Conservation (phyloP, 2,113 vertebrate species). For the Leucosticte australis region DNA sequence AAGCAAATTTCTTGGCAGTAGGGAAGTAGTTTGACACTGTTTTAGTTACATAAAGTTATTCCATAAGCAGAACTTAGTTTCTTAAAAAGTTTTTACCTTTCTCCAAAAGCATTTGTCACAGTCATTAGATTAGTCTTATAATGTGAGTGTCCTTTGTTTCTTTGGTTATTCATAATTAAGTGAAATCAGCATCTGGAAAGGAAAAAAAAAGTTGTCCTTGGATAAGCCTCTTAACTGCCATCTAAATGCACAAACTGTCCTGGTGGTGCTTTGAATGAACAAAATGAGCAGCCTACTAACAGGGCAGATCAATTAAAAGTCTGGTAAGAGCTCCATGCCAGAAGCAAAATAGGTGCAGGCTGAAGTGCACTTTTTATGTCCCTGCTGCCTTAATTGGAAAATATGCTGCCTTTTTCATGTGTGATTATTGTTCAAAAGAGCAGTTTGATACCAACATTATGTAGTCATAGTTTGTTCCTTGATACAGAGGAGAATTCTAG, state of each 20-base stretch:
- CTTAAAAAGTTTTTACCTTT: not conserved
- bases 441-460: not conserved
- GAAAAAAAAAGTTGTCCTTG: not conserved
- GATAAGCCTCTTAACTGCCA: not conserved
- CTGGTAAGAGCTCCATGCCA: not conserved
- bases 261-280: not conserved
- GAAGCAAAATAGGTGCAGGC: not conserved
- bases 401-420: not conserved
- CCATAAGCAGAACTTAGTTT: not conserved
- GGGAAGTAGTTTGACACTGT: not conserved
- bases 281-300: not conserved
- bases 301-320: not conserved
- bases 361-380: not conserved
- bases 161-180: not conserved
- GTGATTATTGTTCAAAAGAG: not conserved
- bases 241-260: not conserved
- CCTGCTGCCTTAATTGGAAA: not conserved
- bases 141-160: not conserved
- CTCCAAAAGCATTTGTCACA: not conserved
- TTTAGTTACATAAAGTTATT: not conserved
- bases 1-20: accelerated
- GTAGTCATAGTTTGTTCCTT: not conserved
- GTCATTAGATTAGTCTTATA: not conserved
- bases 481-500: not conserved
- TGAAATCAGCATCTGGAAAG: not conserved